These are phyloP conservation scores for Clepsis dumicolana DNA, from an alignment of 2,888 invertebrate species.

Conservation along the genomic window DNA sequence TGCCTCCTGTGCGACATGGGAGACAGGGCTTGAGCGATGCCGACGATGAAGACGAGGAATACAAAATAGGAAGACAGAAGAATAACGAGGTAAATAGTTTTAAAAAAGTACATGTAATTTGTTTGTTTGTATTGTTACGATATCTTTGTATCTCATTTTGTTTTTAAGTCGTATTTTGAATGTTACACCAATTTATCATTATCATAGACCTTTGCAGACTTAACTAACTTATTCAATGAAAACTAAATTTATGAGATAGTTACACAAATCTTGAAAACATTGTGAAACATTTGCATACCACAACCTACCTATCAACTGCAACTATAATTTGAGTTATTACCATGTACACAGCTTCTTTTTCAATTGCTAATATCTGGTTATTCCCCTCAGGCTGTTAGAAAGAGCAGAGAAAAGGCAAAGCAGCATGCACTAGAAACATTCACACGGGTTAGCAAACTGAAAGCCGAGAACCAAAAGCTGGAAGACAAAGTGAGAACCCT, in stretches of 20 bases:
- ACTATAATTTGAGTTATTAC: not conserved
- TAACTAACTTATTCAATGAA: no score
- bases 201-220: no score
- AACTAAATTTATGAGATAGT: not conserved
- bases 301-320: not conserved
- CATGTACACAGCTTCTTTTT: no score
- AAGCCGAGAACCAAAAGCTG: slow-evolving; percentile 92
- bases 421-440: slow-evolving; percentile 92
- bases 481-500: slow-evolving; percentile 93
- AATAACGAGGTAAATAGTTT: slow-evolving; percentile 90
- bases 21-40: slow-evolving; percentile 85
- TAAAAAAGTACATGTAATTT: not conserved
- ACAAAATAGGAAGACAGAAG: slow-evolving; percentile 90
- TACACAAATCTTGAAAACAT: not conserved
- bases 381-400: slow-evolving; percentile 90
- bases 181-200: no score
- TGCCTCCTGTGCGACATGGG: slow-evolving; percentile 77
- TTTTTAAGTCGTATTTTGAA: no score
- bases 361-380: not conserved
- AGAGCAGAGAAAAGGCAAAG: slow-evolving; percentile 92
- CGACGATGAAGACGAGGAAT: slow-evolving; percentile 90
- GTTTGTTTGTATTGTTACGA: no score
- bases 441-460: slow-evolving; percentile 90
- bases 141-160: no score
- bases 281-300: slow-evolving; percentile 2